Base-by-base conservation (phyloP, 2,797 vertebrate species). In the Pseudomugil gertrudae region DNA sequence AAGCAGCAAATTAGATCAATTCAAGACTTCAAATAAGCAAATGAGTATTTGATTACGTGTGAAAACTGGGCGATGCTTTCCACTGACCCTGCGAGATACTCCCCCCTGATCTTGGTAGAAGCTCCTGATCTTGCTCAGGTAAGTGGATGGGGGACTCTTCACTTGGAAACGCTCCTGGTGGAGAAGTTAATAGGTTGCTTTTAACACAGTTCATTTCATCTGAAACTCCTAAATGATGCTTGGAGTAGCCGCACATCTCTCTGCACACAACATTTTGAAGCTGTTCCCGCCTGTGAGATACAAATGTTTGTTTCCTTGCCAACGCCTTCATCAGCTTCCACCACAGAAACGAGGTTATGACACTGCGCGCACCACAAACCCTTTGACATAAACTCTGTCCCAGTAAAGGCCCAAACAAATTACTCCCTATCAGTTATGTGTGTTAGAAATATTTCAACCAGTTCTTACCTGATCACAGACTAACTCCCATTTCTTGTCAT, bases 401-500 rank as follows among this genome's bases (percentile, higher is more conserved):
- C 13, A 17, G 14, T 17, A 33, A 51, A 38, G 24, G 40, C 5
- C 15, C 2, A 0, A 11, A 4, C 19, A 47, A 40, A 51, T 13
- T 7, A 57, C 29, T 15, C 35, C 1, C 32, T 19, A 17, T 76
- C 43, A 21, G 3, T 52, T 30, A 9, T 15, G 5, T n/a, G 5
- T n/a, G 21, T 29, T 35, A 8, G 14, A 32, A 11, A 63, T 2
- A 21, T 63, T 38, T 15, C 2, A 13, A 23, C 27, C 43, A 43
- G 14, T 5, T 61, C 82, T 84, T 80, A 97, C 96, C 95, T 97
- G 96, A 87, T 98, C 96, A 61, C 97, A 99, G 75, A 99, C 93
- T 72, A 99, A 92, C 83, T 99, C 97, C 98, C 98, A 99, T 79
- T 99, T 99, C 94, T 99, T 99, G 45, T 99, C 97, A 0, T 93